Evolutionary conservation across 2,113 vertebrate species (phyloP).

Genomic region (Nymphicus hollandicus): DNA sequence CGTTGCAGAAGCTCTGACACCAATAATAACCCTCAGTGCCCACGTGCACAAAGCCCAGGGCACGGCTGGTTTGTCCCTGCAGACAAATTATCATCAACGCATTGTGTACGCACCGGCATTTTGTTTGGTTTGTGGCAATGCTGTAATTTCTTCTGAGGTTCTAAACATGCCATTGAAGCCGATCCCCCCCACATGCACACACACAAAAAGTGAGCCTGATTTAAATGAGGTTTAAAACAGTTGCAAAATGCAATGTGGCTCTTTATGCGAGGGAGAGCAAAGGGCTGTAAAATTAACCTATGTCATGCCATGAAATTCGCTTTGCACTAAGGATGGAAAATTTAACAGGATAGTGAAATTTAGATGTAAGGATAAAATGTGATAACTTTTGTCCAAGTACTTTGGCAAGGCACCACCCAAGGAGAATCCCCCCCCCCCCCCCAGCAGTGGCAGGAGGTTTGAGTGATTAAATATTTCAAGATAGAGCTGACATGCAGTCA

Average conservation of each 20-base stretch:
- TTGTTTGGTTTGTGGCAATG: slow-evolving; percentile 3
- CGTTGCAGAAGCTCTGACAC: slow-evolving; percentile 38
- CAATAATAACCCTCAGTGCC: slow-evolving; percentile 40
- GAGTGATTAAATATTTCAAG: background rate
- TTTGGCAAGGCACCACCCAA: background rate
- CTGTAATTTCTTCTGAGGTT: slow-evolving; percentile 1
- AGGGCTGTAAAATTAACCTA: background rate
- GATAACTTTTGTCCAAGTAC: background rate
- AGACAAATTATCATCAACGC: slow-evolving; percentile 47
- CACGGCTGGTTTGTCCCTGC: slow-evolving; percentile 32
- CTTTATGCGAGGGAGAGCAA: background rate
- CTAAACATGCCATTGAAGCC: background rate
- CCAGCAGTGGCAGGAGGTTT: background rate
- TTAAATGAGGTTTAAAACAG: background rate
- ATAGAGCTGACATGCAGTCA: rapidly evolving
- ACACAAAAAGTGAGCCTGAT: background rate
- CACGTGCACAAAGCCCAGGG: slow-evolving; percentile 62
- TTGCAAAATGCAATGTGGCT: background rate
- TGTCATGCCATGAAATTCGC: background rate
- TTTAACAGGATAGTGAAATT: background rate
- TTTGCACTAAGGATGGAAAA: background rate
- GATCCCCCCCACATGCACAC: background rate
- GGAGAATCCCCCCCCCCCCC: background rate
- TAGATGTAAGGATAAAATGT: background rate
- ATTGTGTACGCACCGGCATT: background rate